Percentiles rank a stretch among this genome's conserved stretches.
Evolutionary conservation across 1,140 invertebrate species (phyloP).

Genomic region (Anagrus nilaparvatae): DNA sequence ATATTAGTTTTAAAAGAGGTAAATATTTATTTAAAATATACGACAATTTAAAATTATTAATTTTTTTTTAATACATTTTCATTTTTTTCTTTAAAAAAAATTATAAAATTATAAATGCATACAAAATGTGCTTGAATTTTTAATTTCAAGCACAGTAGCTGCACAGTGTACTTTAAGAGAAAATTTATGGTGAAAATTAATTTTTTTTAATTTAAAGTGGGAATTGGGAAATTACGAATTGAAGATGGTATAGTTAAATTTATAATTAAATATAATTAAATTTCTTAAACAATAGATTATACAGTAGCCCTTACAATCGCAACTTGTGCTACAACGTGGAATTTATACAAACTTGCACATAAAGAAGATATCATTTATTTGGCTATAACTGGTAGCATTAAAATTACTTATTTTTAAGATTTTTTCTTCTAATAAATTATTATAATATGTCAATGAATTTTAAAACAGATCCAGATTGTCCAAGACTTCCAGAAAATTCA

Average conservation of each 20-base stretch:
- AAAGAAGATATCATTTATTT: conserved; percentile 56
- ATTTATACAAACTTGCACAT: conserved; percentile 46
- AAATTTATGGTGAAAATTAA: too few relatives aligned
- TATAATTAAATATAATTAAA: too few relatives aligned
- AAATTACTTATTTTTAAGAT: neutral
- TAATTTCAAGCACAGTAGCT: too few relatives aligned
- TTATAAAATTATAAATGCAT: too few relatives aligned
- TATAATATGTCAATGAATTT: conserved; percentile 3
- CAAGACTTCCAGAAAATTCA: conserved; percentile 50
- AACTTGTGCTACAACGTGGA: conserved; percentile 59
- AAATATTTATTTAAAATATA: conserved; percentile 15
- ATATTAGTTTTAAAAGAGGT: conserved; percentile 56
- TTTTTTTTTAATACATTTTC: too few relatives aligned
- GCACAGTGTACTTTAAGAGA: too few relatives aligned
- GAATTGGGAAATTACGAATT: too few relatives aligned
- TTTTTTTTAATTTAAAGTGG: too few relatives aligned
- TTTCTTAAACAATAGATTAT: conserved; percentile 46
- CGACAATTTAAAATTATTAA: conserved; percentile 6
- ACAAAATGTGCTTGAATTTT: too few relatives aligned
- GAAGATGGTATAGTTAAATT: too few relatives aligned
- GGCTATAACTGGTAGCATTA: conserved; percentile 47
- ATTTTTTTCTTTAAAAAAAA: too few relatives aligned
- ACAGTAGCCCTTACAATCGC: conserved; percentile 57
- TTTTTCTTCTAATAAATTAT: neutral
- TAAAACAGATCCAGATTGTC: conserved; percentile 58